These are phyloP conservation scores for Acanthosepion lycidas DNA, from an alignment of 2,888 invertebrate species.

Conservation along the genomic window DNA sequence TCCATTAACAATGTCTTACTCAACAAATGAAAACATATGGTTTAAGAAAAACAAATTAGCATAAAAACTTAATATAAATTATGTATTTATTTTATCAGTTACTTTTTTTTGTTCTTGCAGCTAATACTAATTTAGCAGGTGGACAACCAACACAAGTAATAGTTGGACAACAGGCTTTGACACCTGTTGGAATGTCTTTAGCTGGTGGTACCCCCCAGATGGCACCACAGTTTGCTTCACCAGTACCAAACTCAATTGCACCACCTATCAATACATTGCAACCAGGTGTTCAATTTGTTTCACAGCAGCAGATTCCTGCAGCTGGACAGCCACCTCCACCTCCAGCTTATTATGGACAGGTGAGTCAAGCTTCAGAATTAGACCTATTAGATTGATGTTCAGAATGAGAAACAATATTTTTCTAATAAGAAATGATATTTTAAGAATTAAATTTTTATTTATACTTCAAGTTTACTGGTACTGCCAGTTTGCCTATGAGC, in stretches of 20 bases:
- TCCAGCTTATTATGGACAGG: constrained; percentile 45
- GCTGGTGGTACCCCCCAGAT: constrained; percentile 24
- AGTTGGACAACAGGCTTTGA: constrained; percentile 42
- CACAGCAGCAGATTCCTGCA: constrained; percentile 39
- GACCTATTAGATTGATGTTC: not conserved
- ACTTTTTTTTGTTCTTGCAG: constrained; percentile 33
- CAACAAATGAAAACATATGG: no score
- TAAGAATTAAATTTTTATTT: not conserved
- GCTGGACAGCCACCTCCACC: constrained; percentile 34
- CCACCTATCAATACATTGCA: constrained; percentile 44
- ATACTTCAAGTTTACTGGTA: constrained; percentile 41
- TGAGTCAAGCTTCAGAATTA: not conserved
- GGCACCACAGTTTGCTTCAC: constrained; percentile 23
- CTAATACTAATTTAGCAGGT: not conserved
- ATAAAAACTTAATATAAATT: no score
- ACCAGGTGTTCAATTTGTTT: constrained; percentile 44
- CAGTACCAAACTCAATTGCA: constrained; percentile 37
- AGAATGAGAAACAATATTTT: not conserved
- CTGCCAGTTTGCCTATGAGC: constrained; percentile 23
- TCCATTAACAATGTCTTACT: no score
- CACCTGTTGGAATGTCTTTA: constrained; percentile 45
- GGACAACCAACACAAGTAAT: constrained; percentile 39
- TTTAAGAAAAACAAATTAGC: no score
- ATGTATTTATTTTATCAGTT: not conserved
- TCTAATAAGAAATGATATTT: not conserved